Conservation (phyloP, 2,113 vertebrate genomes). For the Sardina pilchardus region DNA sequence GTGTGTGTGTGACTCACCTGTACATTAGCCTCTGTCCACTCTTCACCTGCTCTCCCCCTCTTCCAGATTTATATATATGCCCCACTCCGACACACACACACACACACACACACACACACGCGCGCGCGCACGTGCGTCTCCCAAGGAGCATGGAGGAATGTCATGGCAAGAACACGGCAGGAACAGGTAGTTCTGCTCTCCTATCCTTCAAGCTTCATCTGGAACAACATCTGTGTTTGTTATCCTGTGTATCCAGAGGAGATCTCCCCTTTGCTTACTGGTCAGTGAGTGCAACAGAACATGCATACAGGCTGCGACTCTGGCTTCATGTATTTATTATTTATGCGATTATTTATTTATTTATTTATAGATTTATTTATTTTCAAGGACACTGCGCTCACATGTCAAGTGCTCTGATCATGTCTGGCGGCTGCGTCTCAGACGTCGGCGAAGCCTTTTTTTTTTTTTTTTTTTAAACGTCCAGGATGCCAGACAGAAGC, state of each 20-base stretch:
- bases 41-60: not conserved
- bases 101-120: not conserved
- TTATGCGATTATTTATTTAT: not conserved
- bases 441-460: not conserved
- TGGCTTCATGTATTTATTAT: not conserved
- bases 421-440: not conserved
- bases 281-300: not conserved
- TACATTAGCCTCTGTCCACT: not conserved
- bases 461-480: not conserved
- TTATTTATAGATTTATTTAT: not conserved
- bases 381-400: not conserved
- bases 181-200: not conserved
- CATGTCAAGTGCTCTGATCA: not conserved
- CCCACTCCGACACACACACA: not conserved
- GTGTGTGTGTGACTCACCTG: not conserved
- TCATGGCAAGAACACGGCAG: not conserved
- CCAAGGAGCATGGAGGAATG: not conserved
- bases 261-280: not conserved
- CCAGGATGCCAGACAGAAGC: not conserved
- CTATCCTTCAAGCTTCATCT: not conserved
- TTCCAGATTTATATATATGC: not conserved
- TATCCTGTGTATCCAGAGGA: not conserved
- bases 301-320: not conserved
- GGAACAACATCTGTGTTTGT: not conserved
- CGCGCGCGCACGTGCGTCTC: not conserved